A percentile compares a stretch with the other conserved stretches of the same genome.
Conservation (phyloP, 2,113 vertebrate genomes). For the Cricetomys ansorgei region DNA sequence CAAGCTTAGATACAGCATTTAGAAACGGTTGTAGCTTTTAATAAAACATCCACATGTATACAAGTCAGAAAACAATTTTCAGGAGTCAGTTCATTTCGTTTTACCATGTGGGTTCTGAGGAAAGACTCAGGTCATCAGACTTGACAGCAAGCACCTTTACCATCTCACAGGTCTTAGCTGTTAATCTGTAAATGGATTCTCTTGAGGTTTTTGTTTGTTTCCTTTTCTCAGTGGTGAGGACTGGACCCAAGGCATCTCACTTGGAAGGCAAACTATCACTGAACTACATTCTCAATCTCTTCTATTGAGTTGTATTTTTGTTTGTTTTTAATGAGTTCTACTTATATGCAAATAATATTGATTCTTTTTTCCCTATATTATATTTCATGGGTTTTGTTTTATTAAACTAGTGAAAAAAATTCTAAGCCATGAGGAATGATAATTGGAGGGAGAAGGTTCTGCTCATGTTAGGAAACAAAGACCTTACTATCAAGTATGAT, state of each 20-base stretch:
- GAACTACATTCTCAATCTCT: neutral
- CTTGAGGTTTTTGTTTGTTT: neutral
- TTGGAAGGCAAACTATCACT: neutral
- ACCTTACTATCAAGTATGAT: neutral
- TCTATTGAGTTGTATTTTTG: neutral
- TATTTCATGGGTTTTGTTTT: slow-evolving; percentile 29
- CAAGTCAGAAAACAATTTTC: too few relatives aligned
- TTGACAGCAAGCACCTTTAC: too few relatives aligned
- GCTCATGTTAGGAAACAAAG: neutral
- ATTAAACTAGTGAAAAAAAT: neutral
- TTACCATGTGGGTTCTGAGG: too few relatives aligned
- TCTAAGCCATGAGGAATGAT: neutral
- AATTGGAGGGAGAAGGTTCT: neutral
- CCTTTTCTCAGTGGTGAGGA: neutral
- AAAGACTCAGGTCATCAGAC: too few relatives aligned
- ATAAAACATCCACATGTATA: too few relatives aligned
- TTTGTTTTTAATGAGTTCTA: neutral
- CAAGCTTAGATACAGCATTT: too few relatives aligned
- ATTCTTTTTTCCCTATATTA: neutral
- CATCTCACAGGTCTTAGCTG: neutral
- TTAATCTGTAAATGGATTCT: neutral
- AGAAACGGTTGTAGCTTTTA: too few relatives aligned
- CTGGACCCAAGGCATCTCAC: neutral
- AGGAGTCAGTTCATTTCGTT: too few relatives aligned
- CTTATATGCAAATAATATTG: neutral